Evolutionary conservation across 2,888 invertebrate species (phyloP).

Genomic region (Polyommatus icarus): DNA sequence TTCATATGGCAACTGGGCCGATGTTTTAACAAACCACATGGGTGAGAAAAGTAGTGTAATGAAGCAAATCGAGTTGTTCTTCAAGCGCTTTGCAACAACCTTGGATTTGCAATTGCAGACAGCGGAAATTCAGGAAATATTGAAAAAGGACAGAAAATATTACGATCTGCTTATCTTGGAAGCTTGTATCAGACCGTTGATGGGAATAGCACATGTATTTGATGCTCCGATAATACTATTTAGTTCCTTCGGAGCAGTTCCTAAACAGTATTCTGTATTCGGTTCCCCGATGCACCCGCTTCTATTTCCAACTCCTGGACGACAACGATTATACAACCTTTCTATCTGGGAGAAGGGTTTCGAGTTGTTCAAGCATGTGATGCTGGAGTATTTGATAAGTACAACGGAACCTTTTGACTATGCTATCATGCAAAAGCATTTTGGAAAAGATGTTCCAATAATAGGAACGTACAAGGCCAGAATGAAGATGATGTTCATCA

Average conservation of each 20-base stretch:
- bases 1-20: conserved; percentile 50
- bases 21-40: conserved; percentile 35
- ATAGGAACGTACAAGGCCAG: conserved; percentile 46
- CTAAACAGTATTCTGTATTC: conserved; percentile 40
- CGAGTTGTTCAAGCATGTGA: conserved; percentile 27
- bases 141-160: conserved; percentile 39
- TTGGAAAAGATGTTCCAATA: conserved; percentile 47
- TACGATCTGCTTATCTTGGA: conserved; percentile 41
- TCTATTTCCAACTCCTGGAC: conserved; percentile 35
- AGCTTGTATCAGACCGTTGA: conserved; percentile 41
- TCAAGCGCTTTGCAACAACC: conserved; percentile 35
- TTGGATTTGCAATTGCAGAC: conserved; percentile 38
- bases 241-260: conserved; percentile 46
- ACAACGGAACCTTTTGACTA: conserved; percentile 38
- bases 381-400: conserved; percentile 9
- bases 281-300: conserved; percentile 40
- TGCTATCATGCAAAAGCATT: conserved; percentile 41
- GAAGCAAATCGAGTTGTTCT: conserved; percentile 30
- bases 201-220: conserved; percentile 46
- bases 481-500: conserved; percentile 62
- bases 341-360: conserved; percentile 45
- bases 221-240: conserved; percentile 52
- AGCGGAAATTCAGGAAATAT: conserved; percentile 36
- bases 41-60: conserved; percentile 32
- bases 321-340: conserved; percentile 39